Percentiles rank a stretch among this genome's conserved stretches.
Conservation (phyloP, 2,797 vertebrate species). For the Pteropus rufus region DNA sequence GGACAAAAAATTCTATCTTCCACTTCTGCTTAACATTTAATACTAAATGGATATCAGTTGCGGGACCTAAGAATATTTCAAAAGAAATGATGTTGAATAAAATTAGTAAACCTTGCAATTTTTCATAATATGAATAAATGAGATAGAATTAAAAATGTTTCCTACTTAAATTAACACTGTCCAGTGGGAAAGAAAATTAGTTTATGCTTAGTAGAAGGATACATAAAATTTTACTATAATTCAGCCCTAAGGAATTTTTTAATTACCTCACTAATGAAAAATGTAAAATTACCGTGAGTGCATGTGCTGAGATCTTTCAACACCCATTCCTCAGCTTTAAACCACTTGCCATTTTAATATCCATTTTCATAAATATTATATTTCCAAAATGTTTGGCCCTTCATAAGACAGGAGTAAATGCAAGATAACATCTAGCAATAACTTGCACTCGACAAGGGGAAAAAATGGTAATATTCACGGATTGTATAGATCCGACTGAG, state of each 20-base stretch:
- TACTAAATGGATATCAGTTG: background rate
- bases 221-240: slow-evolving; percentile 78
- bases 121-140: slow-evolving; percentile 73
- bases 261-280: slow-evolving; percentile 81
- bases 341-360: slow-evolving; percentile 77
- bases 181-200: slow-evolving; percentile 77
- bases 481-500: slow-evolving; percentile 41
- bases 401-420: slow-evolving; percentile 60
- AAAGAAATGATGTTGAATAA: slow-evolving; percentile 62
- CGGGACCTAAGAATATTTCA: slow-evolving; percentile 54
- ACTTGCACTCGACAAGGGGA: slow-evolving; percentile 8
- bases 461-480: slow-evolving; percentile 48
- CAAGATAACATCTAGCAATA: slow-evolving; percentile 65
- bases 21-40: background rate
- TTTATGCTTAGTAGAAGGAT: slow-evolving; percentile 72
- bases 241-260: slow-evolving; percentile 78
- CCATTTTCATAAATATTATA: slow-evolving; percentile 73
- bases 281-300: slow-evolving; percentile 74
- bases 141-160: slow-evolving; percentile 75
- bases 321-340: slow-evolving; percentile 76
- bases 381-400: slow-evolving; percentile 75
- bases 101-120: slow-evolving; percentile 61
- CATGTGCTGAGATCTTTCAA: slow-evolving; percentile 67
- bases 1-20: slow-evolving; percentile 12
- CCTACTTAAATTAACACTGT: slow-evolving; percentile 76